phyloP scores from a whole-genome alignment of 2,113 vertebrate species.

The Siniperca chuatsi region DNA sequence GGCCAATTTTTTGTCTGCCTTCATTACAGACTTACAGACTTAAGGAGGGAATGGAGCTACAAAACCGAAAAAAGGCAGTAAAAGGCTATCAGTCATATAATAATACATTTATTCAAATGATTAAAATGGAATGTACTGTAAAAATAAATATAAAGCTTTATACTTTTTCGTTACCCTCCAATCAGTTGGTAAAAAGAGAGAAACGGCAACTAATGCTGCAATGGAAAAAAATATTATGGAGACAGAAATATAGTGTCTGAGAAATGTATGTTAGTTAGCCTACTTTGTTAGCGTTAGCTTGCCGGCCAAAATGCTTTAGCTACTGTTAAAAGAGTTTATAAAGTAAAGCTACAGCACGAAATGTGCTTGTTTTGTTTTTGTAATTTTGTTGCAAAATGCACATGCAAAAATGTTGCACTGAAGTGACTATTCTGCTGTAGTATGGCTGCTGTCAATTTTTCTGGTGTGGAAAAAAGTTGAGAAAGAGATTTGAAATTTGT shows the following conservation, averaged over 20 bases:
- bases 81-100: neutral
- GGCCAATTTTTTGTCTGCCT: constrained; percentile 47
- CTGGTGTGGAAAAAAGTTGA: constrained; percentile 7
- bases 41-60: neutral
- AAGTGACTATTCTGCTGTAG: constrained; percentile 60
- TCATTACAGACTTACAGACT: constrained; percentile 38
- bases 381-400: constrained; percentile 72
- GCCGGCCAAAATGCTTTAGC: neutral
- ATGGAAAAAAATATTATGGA: neutral
- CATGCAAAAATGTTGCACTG: constrained; percentile 76
- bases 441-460: constrained; percentile 35
- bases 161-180: neutral
- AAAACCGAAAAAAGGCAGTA: constrained; percentile 1
- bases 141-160: neutral
- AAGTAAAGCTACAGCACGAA: neutral
- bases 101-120: neutral
- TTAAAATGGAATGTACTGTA: neutral
- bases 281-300: neutral
- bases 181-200: neutral
- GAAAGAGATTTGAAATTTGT: constrained; percentile 43
- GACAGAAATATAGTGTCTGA: neutral
- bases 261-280: neutral
- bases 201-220: neutral
- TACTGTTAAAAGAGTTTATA: neutral
- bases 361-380: constrained; percentile 48